Percentiles rank a stretch among this genome's conserved stretches.
phyloP scores from a whole-genome alignment of 2,888 invertebrate species.

The Philaethria dido region DNA sequence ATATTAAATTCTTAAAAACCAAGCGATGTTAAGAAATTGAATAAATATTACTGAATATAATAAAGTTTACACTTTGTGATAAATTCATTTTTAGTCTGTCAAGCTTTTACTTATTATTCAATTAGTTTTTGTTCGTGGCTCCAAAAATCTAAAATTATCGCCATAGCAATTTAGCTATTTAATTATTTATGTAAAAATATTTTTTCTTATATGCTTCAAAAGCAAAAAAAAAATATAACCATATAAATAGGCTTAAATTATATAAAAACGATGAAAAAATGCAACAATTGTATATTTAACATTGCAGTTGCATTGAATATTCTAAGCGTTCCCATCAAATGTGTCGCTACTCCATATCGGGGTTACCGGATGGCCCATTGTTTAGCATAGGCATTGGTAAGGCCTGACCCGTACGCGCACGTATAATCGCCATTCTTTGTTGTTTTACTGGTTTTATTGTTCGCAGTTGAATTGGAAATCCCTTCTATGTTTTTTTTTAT shows the following conservation, averaged over 20 bases:
- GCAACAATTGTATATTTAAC: background rate
- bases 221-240: background rate
- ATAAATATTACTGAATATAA: too few species aligned
- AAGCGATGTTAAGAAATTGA: too few species aligned
- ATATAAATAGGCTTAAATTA: background rate
- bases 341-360: conserved; percentile 30
- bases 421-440: conserved; percentile 31
- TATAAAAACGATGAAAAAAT: background rate
- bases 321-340: conserved; percentile 11
- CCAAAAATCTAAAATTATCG: too few species aligned
- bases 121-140: too few species aligned
- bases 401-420: conserved; percentile 25
- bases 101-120: too few species aligned
- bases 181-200: too few species aligned
- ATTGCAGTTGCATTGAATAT: conserved; percentile 1
- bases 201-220: too few species aligned
- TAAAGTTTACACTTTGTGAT: too few species aligned
- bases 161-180: too few species aligned
- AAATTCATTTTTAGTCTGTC: too few species aligned
- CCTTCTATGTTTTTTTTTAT: conserved; percentile 17
- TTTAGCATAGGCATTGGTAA: conserved; percentile 33
- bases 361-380: conserved; percentile 41
- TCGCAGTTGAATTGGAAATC: conserved; percentile 30
- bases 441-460: conserved; percentile 35
- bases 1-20: too few species aligned